Percentiles rank a stretch among this genome's conserved stretches.
Evolutionary conservation across 2,888 invertebrate genomes (phyloP).

Genomic region (Incurvaria masculella): DNA sequence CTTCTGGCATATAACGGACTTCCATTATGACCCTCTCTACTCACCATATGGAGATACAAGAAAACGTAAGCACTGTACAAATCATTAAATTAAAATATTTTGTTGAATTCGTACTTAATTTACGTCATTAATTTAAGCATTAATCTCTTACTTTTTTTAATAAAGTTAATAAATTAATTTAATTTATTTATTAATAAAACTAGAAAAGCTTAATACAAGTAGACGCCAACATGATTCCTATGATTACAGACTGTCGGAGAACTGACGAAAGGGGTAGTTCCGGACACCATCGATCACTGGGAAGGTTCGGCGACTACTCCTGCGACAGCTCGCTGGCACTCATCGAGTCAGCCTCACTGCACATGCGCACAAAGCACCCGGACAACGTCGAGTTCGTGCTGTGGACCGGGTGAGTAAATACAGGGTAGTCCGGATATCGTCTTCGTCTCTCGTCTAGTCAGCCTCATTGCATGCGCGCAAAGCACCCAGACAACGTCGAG

Average conservation of each 20-base stretch:
- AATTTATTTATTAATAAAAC: no score
- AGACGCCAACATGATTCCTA: not conserved
- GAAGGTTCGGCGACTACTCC: constrained; percentile 55
- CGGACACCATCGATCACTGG: constrained; percentile 60
- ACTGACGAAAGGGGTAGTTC: constrained; percentile 57
- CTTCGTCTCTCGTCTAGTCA: constrained; percentile 85
- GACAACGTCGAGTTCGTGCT: constrained; percentile 90
- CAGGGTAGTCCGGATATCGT: no score
- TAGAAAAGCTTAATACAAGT: not conserved
- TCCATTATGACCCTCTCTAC: constrained; percentile 86
- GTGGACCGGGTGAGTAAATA: constrained; percentile 82
- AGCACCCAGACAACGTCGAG: constrained; percentile 84
- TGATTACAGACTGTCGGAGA: constrained; percentile 57
- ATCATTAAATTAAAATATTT: constrained; percentile 2
- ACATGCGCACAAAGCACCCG: constrained; percentile 80
- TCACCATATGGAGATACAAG: constrained; percentile 71
- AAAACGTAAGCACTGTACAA: constrained; percentile 62
- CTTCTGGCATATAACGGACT: constrained; percentile 95
- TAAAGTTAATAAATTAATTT: no score
- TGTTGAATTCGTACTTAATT: not conserved
- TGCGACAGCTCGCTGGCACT: constrained; percentile 90
- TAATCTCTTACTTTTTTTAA: no score
- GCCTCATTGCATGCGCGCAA: constrained; percentile 83
- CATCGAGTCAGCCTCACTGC: constrained; percentile 81
- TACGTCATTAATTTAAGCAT: not conserved